Conservation (phyloP, 2,797 vertebrate species). For the Megalops cyprinoides region DNA sequence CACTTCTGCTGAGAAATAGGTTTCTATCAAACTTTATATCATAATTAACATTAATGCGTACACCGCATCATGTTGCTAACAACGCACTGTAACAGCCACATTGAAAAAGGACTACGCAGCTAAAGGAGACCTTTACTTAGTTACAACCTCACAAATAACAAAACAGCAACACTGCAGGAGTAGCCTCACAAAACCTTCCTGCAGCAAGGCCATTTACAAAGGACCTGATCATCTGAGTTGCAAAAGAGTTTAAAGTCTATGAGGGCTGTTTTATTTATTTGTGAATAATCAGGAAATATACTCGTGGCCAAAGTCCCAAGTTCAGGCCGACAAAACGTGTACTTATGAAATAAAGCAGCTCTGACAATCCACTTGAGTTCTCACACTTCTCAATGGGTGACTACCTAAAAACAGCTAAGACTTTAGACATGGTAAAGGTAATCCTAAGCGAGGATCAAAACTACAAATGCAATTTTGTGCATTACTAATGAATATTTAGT, state of each 20-base stretch:
- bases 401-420: constrained; percentile 10
- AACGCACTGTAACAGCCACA: too few species aligned
- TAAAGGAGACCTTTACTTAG: background rate
- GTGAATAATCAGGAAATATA: background rate
- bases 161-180: background rate
- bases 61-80: too few species aligned
- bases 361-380: constrained; percentile 11
- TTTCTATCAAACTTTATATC: too few species aligned
- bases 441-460: constrained; percentile 39
- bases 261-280: constrained; percentile 8
- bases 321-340: constrained; percentile 15
- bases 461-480: constrained; percentile 46
- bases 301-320: constrained; percentile 34
- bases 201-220: background rate
- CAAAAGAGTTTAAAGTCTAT: background rate
- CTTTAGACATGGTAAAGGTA: constrained; percentile 28
- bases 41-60: too few species aligned
- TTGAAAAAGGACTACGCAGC: background rate
- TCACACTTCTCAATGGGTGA: background rate
- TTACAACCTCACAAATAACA: background rate
- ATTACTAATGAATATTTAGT: background rate
- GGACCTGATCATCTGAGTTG: background rate
- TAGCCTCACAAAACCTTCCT: constrained; percentile 9
- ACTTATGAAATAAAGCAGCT: background rate
- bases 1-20: too few species aligned